phyloP scores from a whole-genome alignment of 2,113 vertebrate species.

The Myotis brandtii region DNA sequence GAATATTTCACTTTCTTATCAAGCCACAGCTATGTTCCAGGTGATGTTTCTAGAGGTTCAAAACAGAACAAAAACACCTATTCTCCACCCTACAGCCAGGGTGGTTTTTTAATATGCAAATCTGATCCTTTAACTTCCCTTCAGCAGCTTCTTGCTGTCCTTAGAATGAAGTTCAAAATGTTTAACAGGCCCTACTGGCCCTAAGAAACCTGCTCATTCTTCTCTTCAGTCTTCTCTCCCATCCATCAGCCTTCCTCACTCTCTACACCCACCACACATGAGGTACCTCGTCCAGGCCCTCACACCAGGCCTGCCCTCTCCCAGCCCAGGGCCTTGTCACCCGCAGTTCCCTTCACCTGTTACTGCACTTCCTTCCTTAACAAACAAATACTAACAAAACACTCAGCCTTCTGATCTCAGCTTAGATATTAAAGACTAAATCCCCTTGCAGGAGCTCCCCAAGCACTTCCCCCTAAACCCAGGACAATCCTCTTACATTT shows the following conservation, averaged over 20 bases:
- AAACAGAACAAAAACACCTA: slow-evolving; percentile 35
- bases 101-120: background rate
- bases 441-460: no score
- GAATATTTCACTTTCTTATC: background rate
- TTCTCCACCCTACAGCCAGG: background rate
- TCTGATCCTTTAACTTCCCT: background rate
- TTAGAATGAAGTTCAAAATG: background rate
- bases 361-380: background rate
- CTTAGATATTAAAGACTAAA: background rate
- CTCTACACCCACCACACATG: background rate
- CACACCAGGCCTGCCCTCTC: background rate
- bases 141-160: background rate
- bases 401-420: background rate
- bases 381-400: background rate
- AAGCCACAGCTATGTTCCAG: background rate
- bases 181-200: background rate
- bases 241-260: background rate
- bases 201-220: background rate
- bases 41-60: background rate
- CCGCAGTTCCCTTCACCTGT: background rate
- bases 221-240: no score
- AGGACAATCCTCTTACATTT: background rate
- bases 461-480: accelerated
- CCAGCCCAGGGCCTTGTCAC: background rate
- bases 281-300: background rate